phyloP scores from a whole-genome alignment of 2,113 vertebrate species.

The Erythrocercus mccallii region DNA sequence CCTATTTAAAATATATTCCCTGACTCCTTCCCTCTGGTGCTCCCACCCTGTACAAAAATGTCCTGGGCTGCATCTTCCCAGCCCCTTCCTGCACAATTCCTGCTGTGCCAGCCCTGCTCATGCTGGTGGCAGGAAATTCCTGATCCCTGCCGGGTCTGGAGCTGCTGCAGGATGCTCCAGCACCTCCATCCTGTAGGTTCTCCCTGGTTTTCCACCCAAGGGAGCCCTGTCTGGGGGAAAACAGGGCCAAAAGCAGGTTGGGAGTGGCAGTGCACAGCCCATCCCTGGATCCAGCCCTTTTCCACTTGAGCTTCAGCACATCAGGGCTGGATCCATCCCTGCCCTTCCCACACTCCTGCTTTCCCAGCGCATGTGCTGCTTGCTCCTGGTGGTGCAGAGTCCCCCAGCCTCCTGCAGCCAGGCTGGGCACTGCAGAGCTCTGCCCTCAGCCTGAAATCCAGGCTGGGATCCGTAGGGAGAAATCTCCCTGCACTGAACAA shows the following conservation, averaged over 20 bases:
- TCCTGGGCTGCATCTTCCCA: neutral
- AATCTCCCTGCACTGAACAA: neutral
- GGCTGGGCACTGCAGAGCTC: neutral
- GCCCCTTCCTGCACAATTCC: neutral
- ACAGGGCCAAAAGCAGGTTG: neutral
- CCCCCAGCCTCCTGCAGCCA: neutral
- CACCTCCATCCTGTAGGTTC: neutral
- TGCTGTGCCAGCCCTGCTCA: neutral
- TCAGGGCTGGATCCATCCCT: neutral
- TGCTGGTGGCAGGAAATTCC: neutral
- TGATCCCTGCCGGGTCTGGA: neutral
- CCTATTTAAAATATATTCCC: neutral
- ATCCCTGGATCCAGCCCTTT: neutral
- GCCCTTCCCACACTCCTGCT: neutral
- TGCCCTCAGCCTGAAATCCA: neutral
- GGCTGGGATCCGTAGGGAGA: neutral
- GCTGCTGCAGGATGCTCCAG: neutral
- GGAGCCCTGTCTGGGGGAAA: neutral
- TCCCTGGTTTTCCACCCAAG: neutral
- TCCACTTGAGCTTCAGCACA: neutral
- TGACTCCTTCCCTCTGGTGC: neutral
- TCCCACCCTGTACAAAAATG: neutral
- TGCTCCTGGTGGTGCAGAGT: neutral
- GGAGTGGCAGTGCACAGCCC: rapidly evolving
- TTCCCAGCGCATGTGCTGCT: neutral